phyloP scores from a whole-genome alignment of 2,797 vertebrate species.

The Neosilurus mollespiculum region DNA sequence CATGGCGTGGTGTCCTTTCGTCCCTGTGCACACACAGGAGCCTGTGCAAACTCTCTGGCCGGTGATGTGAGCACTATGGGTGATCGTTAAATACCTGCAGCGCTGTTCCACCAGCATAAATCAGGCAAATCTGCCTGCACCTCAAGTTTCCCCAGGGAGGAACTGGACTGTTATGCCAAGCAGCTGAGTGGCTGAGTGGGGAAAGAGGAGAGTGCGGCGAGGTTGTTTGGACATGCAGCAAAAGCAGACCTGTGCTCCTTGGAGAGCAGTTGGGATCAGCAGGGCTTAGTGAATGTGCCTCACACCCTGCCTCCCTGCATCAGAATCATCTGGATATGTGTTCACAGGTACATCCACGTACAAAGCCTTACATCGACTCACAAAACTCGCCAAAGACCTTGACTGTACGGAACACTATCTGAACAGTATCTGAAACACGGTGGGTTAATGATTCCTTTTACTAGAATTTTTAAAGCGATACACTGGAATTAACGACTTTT shows the following conservation, averaged over 20 bases:
- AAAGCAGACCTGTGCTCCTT: constrained; percentile 69
- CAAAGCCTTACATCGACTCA: constrained; percentile 62
- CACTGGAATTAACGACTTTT: constrained; percentile 42
- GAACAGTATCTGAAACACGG: constrained; percentile 60
- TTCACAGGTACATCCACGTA: constrained; percentile 56
- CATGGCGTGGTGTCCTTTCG: constrained; percentile 53
- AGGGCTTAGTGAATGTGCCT: constrained; percentile 72
- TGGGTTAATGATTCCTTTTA: constrained; percentile 73
- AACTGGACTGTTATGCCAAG: constrained; percentile 69
- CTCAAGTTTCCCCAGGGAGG: constrained; percentile 67
- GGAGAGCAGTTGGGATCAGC: constrained; percentile 76
- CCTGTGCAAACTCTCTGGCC: constrained; percentile 42
- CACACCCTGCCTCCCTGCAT: constrained; percentile 65
- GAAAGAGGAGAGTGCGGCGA: constrained; percentile 66
- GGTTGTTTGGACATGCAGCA: constrained; percentile 67
- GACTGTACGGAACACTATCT: constrained; percentile 59
- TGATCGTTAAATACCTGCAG: constrained; percentile 71
- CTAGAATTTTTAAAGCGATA: background rate
- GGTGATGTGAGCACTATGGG: constrained; percentile 62
- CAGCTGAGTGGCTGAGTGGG: constrained; percentile 60
- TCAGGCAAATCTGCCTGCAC: constrained; percentile 72
- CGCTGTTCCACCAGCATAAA: constrained; percentile 70
- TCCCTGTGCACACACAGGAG: constrained; percentile 61
- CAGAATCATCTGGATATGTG: constrained; percentile 63
- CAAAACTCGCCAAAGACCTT: constrained; percentile 63